Conservation (phyloP, 2,113 vertebrate species). For the Gallinago paraguaiae region DNA sequence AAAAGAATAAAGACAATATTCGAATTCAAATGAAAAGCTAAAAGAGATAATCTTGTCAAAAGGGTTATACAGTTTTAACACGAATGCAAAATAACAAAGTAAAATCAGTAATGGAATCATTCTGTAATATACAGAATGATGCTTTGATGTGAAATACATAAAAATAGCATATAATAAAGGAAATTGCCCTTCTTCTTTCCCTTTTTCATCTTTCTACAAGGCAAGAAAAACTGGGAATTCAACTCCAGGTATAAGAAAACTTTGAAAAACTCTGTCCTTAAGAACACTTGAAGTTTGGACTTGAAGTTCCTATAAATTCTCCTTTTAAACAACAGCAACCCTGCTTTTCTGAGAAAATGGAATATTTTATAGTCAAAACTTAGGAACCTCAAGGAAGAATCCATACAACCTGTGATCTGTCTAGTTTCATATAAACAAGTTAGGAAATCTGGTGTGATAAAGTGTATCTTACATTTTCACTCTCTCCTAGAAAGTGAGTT, state of each 20-base stretch:
- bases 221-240: constrained; percentile 28
- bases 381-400: not conserved
- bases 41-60: not conserved
- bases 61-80: not conserved
- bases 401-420: not conserved
- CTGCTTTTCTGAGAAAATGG: not conserved
- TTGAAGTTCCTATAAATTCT: constrained; percentile 15
- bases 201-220: not conserved
- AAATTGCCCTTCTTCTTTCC: not conserved
- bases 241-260: not conserved
- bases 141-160: not conserved
- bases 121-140: not conserved
- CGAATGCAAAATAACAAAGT: not conserved
- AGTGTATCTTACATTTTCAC: not conserved
- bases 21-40: not conserved
- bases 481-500: not conserved
- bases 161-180: not conserved
- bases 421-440: not conserved
- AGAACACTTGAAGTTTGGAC: constrained; percentile 30
- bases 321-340: not conserved
- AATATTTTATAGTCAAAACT: not conserved
- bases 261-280: constrained; percentile 44
- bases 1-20: not conserved
- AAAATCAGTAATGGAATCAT: not conserved
- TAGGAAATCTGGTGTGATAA: not conserved